Conservation (phyloP, 2,113 vertebrate genomes). For the Lophochroa leadbeateri region DNA sequence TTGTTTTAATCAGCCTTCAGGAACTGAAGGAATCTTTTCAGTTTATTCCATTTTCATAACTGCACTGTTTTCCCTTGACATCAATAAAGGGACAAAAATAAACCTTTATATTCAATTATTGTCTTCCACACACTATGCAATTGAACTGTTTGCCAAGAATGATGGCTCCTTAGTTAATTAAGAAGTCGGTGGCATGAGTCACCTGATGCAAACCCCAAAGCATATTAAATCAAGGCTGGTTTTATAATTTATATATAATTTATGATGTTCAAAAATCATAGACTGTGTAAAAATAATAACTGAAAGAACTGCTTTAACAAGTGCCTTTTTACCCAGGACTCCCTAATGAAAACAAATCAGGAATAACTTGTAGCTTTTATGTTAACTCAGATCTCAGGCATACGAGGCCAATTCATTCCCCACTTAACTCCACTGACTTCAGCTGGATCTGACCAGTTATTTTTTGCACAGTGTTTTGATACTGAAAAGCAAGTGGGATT, state of each 20-base stretch:
- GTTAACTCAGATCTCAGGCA: not conserved
- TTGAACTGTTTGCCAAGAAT: not conserved
- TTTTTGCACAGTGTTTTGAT: not conserved
- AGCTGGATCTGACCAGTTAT: not conserved
- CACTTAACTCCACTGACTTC: not conserved
- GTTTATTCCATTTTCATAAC: slow-evolving; percentile 32
- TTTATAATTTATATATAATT: not conserved
- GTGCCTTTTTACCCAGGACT: not conserved
- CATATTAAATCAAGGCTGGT: not conserved
- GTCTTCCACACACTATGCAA: not conserved
- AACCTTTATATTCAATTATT: slow-evolving; percentile 46
- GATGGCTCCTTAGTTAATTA: slow-evolving; percentile 28
- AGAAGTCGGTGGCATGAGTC: not conserved
- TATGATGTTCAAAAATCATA: not conserved
- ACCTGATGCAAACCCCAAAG: not conserved
- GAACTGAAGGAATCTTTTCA: slow-evolving; percentile 21
- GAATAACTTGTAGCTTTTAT: not conserved
- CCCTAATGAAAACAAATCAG: not conserved
- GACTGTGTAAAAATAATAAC: not conserved
- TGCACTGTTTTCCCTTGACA: slow-evolving; percentile 22
- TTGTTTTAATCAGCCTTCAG: slow-evolving; percentile 19
- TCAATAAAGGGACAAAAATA: slow-evolving; percentile 43
- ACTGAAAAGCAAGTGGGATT: not conserved
- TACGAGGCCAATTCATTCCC: not conserved
- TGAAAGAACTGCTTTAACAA: not conserved